A percentile compares a stretch with the other conserved stretches of the same genome.
These are phyloP conservation scores for Neostethus bicornis DNA, from an alignment of 2,797 vertebrate species.

Conservation along the genomic window DNA sequence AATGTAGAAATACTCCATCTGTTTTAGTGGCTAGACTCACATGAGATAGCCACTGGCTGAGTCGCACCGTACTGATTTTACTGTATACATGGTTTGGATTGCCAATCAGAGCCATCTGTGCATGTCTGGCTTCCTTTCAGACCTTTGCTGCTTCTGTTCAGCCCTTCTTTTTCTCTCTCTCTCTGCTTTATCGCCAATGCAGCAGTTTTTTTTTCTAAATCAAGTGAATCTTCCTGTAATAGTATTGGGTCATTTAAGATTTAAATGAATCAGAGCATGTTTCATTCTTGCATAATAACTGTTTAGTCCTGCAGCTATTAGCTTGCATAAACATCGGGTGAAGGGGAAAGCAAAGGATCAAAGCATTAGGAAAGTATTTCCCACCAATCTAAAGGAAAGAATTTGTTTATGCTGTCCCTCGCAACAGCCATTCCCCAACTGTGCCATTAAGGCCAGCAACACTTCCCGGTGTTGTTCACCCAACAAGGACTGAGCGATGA, in stretches of 20 bases:
- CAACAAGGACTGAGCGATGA: slow-evolving; percentile 10
- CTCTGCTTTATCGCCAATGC: slow-evolving; percentile 30
- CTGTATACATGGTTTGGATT: slow-evolving; percentile 47
- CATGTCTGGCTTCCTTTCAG: slow-evolving; percentile 48
- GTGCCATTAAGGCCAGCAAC: slow-evolving; percentile 59
- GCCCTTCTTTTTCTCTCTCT: slow-evolving; percentile 12
- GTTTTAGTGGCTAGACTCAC: slow-evolving; percentile 30
- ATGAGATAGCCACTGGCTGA: slow-evolving; percentile 30
- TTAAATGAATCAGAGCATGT: slow-evolving; percentile 66
- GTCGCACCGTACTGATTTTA: slow-evolving; percentile 54
- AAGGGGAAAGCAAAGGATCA: slow-evolving; percentile 60
- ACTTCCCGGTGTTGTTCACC: slow-evolving; percentile 68
- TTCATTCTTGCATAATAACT: slow-evolving; percentile 61
- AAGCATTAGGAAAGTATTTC: slow-evolving; percentile 60
- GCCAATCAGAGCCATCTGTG: slow-evolving; percentile 60
- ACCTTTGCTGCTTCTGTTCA: slow-evolving; percentile 39
- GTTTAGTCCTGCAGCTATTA: slow-evolving; percentile 52
- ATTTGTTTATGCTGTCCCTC: slow-evolving; percentile 61
- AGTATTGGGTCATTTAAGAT: slow-evolving; percentile 65
- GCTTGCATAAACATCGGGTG: slow-evolving; percentile 51
- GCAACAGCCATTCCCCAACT: slow-evolving; percentile 61
- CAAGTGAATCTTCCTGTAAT: slow-evolving; percentile 44
- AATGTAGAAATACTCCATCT: slow-evolving; percentile 36
- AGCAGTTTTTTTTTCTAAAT: slow-evolving; percentile 23
- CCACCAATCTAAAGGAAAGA: slow-evolving; percentile 59